phyloP scores from a whole-genome alignment of 2,888 invertebrate genomes.

The Habrosyne pyritoides region DNA sequence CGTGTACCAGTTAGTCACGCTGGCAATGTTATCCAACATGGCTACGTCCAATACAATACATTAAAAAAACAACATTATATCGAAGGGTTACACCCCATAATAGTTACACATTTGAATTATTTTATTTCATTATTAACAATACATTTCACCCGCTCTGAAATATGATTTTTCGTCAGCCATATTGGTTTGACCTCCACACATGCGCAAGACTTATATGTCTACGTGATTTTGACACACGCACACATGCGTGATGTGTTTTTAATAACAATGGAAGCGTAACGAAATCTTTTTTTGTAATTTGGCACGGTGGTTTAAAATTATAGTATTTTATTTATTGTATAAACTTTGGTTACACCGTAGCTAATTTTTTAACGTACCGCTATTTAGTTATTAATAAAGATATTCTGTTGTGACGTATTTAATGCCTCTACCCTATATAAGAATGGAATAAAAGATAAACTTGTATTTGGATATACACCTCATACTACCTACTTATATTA shows the following conservation, averaged over 20 bases:
- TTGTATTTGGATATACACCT: too few species aligned
- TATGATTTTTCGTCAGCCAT: slow-evolving; percentile 82
- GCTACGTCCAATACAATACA: slow-evolving; percentile 40
- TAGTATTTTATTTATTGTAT: slow-evolving; percentile 34
- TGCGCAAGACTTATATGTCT: slow-evolving; percentile 22
- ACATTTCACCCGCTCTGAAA: slow-evolving; percentile 81
- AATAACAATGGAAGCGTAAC: slow-evolving; percentile 60
- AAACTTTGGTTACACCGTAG: slow-evolving; percentile 37
- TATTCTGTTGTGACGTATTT: slow-evolving; percentile 63
- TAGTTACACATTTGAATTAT: slow-evolving; percentile 68
- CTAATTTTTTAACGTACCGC: slow-evolving; percentile 46
- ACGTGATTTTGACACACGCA: slow-evolving; percentile 43
- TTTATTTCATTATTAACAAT: slow-evolving; percentile 81
- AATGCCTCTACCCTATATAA: slow-evolving; percentile 30
- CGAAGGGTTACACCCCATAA: slow-evolving; percentile 51
- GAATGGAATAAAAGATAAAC: not conserved
- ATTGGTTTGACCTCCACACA: slow-evolving; percentile 55
- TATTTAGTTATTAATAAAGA: slow-evolving; percentile 32
- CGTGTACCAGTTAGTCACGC: slow-evolving; percentile 60
- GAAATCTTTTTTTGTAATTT: slow-evolving; percentile 52
- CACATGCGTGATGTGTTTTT: slow-evolving; percentile 36
- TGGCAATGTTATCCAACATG: slow-evolving; percentile 74
- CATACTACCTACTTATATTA: too few species aligned
- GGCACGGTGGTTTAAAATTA: slow-evolving; percentile 39
- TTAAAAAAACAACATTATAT: slow-evolving; percentile 18